Base-by-base conservation (phyloP, 2,888 invertebrate species). In the Rhagium mordax region DNA sequence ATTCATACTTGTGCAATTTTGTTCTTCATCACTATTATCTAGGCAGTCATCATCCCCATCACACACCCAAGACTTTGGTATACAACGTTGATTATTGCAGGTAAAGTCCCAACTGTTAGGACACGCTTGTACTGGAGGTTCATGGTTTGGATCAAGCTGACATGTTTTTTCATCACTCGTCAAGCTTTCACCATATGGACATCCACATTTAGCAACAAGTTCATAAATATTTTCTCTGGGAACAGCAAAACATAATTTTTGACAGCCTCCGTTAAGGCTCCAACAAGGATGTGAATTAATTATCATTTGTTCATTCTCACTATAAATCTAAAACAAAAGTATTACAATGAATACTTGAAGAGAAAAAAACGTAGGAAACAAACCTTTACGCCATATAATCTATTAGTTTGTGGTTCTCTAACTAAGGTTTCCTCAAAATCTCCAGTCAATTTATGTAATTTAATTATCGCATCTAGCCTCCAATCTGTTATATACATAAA, bases 401-500 rank as follows among this genome's bases (percentile, higher is more conserved):
- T 90, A 87, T 97, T 97, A 0, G 96, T 96, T 81, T 96, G 96
- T 1, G 96, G 96, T 83, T 97, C 97, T 20, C 95, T 90, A 0
- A 96, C 95, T 86, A 97, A 91, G 69, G 96, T 93, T 78, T 95
- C 94, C 84, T 97, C 97, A 80, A 94, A 93, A 64, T 94, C 95
- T 0, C 98, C 98, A 0, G 94, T 96, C 53, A 94, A 89, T 86
- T 98, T 98, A 85, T 97, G 93, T 77, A 98, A 89, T 20, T 96
- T 91, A 10, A 98, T 94, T 67, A 99, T 98, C 0, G 98, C 97
- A 86, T 98, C 98, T 59, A 98, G 88, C 60, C 98, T 90, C 97
- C 99, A 99, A 87, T 99, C 98, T 0, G 98, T 98, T 59, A 98
- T 97, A 87, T 98, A 99, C 92, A 99, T 95, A 90, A 94, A 96